These are phyloP conservation scores for Elaphurus davidianus DNA, from an alignment of 2,113 vertebrate genomes.

Conservation along the genomic window DNA sequence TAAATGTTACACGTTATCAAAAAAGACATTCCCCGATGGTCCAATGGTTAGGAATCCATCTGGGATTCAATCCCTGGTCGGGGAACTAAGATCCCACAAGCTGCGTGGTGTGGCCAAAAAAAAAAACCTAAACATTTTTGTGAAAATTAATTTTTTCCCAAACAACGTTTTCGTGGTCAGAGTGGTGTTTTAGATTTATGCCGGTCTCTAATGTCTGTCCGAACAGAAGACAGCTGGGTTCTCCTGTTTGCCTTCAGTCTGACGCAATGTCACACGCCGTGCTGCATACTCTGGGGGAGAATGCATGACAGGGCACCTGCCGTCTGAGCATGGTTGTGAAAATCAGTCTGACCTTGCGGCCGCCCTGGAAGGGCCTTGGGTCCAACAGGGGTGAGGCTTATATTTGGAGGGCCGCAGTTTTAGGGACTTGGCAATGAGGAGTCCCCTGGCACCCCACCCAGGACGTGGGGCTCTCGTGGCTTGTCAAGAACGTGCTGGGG, in stretches of 20 bases:
- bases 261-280: fast-evolving
- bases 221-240: neutral
- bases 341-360: neutral
- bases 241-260: neutral
- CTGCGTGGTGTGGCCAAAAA: neutral
- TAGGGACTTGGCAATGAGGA: neutral
- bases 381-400: neutral
- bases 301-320: no score
- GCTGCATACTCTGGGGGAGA: no score
- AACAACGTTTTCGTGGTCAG: fast-evolving
- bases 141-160: neutral
- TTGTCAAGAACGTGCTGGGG: neutral
- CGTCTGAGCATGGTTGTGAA: fast-evolving
- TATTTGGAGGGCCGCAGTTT: no score
- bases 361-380: neutral
- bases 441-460: neutral
- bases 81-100: neutral
- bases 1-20: neutral
- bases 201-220: fast-evolving
- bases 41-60: neutral
- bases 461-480: neutral
- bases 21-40: neutral
- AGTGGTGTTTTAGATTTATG: no score
- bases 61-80: neutral
- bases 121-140: neutral